Conservation (phyloP, 2,888 invertebrate genomes). For the Axea sp. region DNA sequence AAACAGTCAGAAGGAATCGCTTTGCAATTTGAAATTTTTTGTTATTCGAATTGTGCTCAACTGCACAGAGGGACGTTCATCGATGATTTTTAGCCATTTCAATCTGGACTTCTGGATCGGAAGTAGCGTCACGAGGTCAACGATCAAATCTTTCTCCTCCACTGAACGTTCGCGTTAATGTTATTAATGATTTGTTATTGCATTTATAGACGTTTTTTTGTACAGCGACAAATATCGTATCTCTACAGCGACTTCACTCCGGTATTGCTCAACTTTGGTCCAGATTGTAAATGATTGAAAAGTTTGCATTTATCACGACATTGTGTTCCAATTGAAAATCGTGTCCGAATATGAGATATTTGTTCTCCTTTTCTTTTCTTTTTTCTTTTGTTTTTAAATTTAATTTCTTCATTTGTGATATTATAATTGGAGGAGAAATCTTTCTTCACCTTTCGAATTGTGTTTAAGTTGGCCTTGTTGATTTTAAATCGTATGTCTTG, state of each 20-base stretch:
- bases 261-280: constrained; percentile 4
- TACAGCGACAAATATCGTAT: background rate
- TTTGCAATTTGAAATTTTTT: too few species aligned
- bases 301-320: constrained; percentile 44
- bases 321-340: constrained; percentile 27
- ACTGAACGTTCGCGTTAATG: too few species aligned
- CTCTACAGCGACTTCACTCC: background rate
- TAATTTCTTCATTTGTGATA: constrained; percentile 33
- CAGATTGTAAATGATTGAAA: constrained; percentile 28
- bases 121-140: constrained; percentile 1
- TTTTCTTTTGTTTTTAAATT: constrained; percentile 4
- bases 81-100: constrained; percentile 23
- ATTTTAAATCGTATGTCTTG: too few species aligned
- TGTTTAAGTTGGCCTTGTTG: too few species aligned
- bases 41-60: constrained; percentile 26
- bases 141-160: background rate
- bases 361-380: too few species aligned
- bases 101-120: constrained; percentile 20
- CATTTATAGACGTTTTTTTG: constrained; percentile 10
- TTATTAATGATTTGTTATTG: constrained; percentile 12
- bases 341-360: constrained; percentile 16
- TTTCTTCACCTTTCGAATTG: too few species aligned
- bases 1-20: too few species aligned
- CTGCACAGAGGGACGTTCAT: constrained; percentile 21
- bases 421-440: too few species aligned